A percentile compares a stretch with the other conserved stretches of the same genome.
phyloP scores from a whole-genome alignment of 2,888 invertebrate species.

The Pheosia tremula region DNA sequence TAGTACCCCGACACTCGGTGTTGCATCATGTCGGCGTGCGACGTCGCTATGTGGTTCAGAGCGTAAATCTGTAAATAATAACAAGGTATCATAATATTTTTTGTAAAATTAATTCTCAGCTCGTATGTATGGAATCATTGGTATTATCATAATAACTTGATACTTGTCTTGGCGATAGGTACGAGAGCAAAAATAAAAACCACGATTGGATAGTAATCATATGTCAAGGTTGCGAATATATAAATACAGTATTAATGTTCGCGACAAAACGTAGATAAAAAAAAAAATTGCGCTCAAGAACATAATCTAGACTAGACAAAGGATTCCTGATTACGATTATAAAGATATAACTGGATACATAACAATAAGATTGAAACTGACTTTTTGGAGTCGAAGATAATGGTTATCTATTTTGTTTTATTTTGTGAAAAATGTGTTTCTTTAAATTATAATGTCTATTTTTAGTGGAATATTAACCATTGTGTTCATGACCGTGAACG shows the following conservation, averaged over 20 bases:
- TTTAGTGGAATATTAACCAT: too few relatives aligned
- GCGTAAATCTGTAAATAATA: conserved; percentile 82
- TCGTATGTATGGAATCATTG: not conserved
- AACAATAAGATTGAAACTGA: too few relatives aligned
- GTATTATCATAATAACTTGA: not conserved
- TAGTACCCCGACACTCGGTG: conserved; percentile 95
- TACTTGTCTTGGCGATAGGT: not conserved
- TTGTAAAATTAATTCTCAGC: too few relatives aligned
- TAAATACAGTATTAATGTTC: not conserved
- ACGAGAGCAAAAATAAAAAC: not conserved
- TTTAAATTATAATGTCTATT: too few relatives aligned
- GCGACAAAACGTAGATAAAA: not conserved
- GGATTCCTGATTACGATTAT: not conserved
- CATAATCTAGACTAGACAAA: not conserved
- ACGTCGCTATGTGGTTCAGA: conserved; percentile 84
- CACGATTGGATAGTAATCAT: not conserved
- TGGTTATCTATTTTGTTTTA: too few relatives aligned
- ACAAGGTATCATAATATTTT: too few relatives aligned
- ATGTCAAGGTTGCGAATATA: not conserved
- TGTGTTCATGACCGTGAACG: too few relatives aligned
- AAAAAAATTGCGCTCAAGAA: too few relatives aligned
- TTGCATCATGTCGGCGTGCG: conserved; percentile 89
- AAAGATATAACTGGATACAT: not conserved
- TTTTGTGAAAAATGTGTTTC: too few relatives aligned
- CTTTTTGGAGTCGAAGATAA: too few relatives aligned